phyloP scores from a whole-genome alignment of 2,797 vertebrate species.

The Acanthiza pusilla region DNA sequence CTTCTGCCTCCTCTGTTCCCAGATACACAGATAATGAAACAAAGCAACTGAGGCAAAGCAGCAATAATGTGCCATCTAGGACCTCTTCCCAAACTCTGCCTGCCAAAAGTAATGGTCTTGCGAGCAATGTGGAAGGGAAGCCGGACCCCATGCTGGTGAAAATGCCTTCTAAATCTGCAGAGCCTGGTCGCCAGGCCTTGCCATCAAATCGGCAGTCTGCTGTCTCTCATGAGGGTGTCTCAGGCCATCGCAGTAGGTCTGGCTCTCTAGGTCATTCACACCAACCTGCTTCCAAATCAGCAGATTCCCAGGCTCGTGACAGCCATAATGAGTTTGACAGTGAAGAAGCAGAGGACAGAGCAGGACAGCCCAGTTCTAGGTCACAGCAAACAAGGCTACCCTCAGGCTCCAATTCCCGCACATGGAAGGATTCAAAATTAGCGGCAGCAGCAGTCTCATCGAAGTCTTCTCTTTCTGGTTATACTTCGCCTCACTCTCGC shows the following conservation, averaged over 20 bases:
- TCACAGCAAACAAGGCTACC: slow-evolving; percentile 50
- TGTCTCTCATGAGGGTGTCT: slow-evolving; percentile 17
- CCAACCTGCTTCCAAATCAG: slow-evolving; percentile 51
- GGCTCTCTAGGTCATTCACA: slow-evolving; percentile 24
- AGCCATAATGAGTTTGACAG: not conserved
- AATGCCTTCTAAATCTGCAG: slow-evolving; percentile 25
- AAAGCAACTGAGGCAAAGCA: slow-evolving; percentile 41
- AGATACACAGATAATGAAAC: slow-evolving; percentile 53
- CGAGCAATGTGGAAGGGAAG: not conserved
- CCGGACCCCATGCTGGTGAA: not conserved
- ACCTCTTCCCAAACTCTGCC: not conserved
- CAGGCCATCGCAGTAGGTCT: slow-evolving; percentile 65
- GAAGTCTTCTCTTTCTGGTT: slow-evolving; percentile 26
- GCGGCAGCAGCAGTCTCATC: slow-evolving; percentile 24
- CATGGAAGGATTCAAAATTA: slow-evolving; percentile 25
- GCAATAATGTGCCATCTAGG: not conserved
- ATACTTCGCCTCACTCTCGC: slow-evolving; percentile 35
- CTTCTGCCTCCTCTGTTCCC: not conserved
- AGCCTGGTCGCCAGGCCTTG: slow-evolving; percentile 35
- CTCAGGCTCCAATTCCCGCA: slow-evolving; percentile 43
- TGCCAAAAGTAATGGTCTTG: slow-evolving; percentile 15
- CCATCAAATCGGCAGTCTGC: slow-evolving; percentile 28
- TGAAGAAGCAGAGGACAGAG: slow-evolving; percentile 69
- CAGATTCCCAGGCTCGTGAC: not conserved
- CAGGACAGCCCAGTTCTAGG: slow-evolving; percentile 49